Conservation (phyloP, 2,113 vertebrate species). For the Cairina moschata region DNA sequence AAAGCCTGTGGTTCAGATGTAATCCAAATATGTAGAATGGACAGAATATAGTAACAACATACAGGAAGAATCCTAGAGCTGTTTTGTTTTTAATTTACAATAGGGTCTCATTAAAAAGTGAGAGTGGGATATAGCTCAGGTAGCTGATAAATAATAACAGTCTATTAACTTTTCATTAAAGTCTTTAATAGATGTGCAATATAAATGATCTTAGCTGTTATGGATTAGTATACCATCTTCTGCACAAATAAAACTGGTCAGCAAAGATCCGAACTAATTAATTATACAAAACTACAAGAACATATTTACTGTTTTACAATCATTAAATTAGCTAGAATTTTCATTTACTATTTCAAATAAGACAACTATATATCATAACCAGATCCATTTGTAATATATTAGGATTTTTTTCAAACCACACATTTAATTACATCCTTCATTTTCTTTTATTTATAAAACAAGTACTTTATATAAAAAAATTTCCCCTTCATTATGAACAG, state of each 20-base stretch:
- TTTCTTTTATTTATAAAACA: conserved; percentile 85
- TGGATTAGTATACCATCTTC: conserved; percentile 72
- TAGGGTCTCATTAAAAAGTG: neutral
- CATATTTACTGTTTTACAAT: conserved; percentile 80
- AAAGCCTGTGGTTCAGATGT: neutral
- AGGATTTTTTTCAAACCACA: conserved; percentile 73
- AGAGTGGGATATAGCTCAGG: neutral
- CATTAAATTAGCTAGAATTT: conserved; percentile 76
- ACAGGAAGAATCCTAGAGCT: neutral
- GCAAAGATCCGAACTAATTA: conserved; percentile 63
- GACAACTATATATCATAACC: conserved; percentile 74
- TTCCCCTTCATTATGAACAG: conserved; percentile 73
- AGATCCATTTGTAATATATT: conserved; percentile 70
- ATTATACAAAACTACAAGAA: conserved; percentile 79
- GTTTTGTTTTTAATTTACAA: neutral
- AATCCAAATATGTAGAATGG: neutral
- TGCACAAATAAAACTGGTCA: conserved; percentile 71
- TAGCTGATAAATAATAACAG: conserved; percentile 28
- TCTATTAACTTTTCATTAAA: conserved; percentile 59
- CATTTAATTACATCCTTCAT: conserved; percentile 76
- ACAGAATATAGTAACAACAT: neutral
- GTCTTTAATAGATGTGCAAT: conserved; percentile 79
- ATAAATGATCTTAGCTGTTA: conserved; percentile 68
- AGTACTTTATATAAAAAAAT: conserved; percentile 80
- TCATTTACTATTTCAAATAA: conserved; percentile 75